Conservation (phyloP, 2,888 invertebrate genomes). For the Tuberolachnus salignus region DNA sequence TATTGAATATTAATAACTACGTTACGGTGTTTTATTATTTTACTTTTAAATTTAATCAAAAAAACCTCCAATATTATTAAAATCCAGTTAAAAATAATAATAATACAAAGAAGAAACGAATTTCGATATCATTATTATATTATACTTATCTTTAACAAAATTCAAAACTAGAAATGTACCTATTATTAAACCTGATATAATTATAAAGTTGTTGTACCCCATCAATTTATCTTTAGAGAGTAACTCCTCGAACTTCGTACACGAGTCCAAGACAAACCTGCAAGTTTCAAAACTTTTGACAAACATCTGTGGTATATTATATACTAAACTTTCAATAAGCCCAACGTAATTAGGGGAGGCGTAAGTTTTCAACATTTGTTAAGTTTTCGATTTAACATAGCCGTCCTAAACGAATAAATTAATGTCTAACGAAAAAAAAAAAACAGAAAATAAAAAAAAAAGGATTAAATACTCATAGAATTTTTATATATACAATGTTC, state of each 20-base stretch:
- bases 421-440: not conserved
- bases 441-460: not conserved
- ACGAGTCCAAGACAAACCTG: constrained; percentile 13
- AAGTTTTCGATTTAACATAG: not conserved
- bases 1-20: too few species aligned
- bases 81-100: not conserved
- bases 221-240: constrained; percentile 20
- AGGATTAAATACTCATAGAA: not conserved
- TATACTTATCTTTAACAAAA: too few species aligned
- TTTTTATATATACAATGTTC: not conserved
- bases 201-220: constrained; percentile 20
- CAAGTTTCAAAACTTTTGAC: constrained; percentile 43
- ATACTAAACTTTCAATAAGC: constrained; percentile 30
- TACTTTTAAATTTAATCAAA: too few species aligned
- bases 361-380: constrained; percentile 16
- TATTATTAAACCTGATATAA: constrained; percentile 5
- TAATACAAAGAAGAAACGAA: not conserved
- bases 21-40: too few species aligned
- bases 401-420: not conserved
- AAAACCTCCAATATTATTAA: not conserved
- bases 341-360: constrained; percentile 25
- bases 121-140: not conserved
- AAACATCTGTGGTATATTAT: constrained; percentile 30
- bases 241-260: constrained; percentile 15
- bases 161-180: not conserved